Evolutionary conservation across 1,140 invertebrate species (phyloP).

Genomic region (Pectinophora gossypiella): DNA sequence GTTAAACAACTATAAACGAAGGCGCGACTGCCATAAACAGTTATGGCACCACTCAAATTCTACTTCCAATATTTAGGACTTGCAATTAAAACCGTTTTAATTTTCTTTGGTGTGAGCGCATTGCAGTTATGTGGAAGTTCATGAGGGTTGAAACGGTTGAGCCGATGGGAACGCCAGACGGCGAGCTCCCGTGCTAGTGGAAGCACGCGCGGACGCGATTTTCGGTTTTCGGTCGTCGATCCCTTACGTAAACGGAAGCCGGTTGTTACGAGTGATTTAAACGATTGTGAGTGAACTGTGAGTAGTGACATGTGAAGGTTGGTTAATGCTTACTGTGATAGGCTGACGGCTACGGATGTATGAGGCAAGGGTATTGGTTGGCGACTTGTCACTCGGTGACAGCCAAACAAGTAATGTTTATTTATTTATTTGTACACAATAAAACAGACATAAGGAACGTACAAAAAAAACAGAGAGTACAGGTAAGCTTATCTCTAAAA

Average conservation of each 20-base stretch:
- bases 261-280: not conserved
- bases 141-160: no score
- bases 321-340: constrained; percentile 9
- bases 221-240: not conserved
- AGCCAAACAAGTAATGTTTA: no score
- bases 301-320: constrained; percentile 23
- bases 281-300: constrained; percentile 10
- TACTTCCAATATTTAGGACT: not conserved
- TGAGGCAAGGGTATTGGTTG: not conserved
- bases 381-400: no score
- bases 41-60: not conserved
- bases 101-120: not conserved
- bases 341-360: not conserved
- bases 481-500: no score
- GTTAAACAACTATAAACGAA: not conserved
- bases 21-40: not conserved
- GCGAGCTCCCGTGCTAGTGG: not conserved
- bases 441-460: no score
- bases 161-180: not conserved
- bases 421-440: no score
- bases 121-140: not conserved
- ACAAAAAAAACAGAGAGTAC: no score
- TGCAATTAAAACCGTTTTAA: not conserved
- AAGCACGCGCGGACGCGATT: not conserved
- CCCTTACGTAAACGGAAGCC: not conserved